These are phyloP conservation scores for Drosophila carrolli DNA, from an alignment of 1,140 invertebrate species.

Conservation along the genomic window DNA sequence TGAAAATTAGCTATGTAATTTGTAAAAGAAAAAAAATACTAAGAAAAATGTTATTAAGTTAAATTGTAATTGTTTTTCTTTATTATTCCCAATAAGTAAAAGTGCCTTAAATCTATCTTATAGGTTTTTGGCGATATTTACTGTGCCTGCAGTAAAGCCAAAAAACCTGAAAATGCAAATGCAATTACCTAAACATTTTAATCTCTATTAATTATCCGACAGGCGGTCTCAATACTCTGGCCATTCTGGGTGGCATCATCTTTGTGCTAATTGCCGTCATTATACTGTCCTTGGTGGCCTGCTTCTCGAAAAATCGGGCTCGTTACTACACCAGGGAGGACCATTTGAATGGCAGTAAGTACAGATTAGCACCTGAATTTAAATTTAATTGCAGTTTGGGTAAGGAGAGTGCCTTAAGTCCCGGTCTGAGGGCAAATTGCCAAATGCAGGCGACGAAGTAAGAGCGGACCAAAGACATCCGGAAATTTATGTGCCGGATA, in stretches of 20 bases:
- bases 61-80: too few relatives aligned
- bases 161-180: background rate
- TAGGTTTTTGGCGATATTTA: too few relatives aligned
- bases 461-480: conserved; percentile 48
- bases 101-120: background rate
- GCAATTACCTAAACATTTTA: background rate
- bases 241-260: conserved; percentile 83
- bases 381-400: conserved; percentile 41
- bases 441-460: conserved; percentile 59
- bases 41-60: too few relatives aligned
- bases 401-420: conserved; percentile 5
- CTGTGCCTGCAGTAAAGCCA: too few relatives aligned
- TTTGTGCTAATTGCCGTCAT: conserved; percentile 83
- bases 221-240: conserved; percentile 84
- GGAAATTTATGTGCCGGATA: conserved; percentile 55
- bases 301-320: conserved; percentile 87
- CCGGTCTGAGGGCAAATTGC: conserved; percentile 37
- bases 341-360: conserved; percentile 84
- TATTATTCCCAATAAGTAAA: background rate
- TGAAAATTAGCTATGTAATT: too few relatives aligned
- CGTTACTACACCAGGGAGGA: conserved; percentile 90
- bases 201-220: conserved; percentile 10
- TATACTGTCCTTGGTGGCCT: conserved; percentile 85
- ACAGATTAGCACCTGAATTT: conserved; percentile 33
- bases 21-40: too few relatives aligned